Evolutionary conservation across 1,140 invertebrate genomes (phyloP).

Genomic region (Anagrus nilaparvatae): DNA sequence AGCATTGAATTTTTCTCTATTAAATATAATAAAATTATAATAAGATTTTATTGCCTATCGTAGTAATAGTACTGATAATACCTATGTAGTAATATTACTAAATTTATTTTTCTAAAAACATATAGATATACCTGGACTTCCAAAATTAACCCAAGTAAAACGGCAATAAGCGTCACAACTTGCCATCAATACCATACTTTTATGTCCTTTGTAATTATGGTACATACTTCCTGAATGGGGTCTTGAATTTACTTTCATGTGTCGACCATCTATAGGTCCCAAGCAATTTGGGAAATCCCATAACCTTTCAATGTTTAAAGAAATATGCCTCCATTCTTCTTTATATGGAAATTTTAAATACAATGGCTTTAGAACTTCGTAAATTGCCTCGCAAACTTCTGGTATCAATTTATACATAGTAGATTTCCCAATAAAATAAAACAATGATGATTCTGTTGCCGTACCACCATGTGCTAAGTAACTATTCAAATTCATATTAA

Average conservation of each 20-base stretch:
- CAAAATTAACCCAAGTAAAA: constrained; percentile 31
- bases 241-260: constrained; percentile 28
- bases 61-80: no score
- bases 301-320: constrained; percentile 19
- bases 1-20: no score
- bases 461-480: not conserved
- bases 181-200: constrained; percentile 36
- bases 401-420: not conserved
- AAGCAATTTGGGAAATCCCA: constrained; percentile 38
- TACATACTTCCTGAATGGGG: constrained; percentile 27
- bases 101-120: no score
- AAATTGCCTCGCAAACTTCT: constrained; percentile 1
- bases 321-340: constrained; percentile 23
- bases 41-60: no score
- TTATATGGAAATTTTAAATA: constrained; percentile 13
- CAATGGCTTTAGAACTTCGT: constrained; percentile 11
- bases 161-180: constrained; percentile 34
- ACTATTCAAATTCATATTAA: not conserved
- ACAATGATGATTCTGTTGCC: not conserved
- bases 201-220: constrained; percentile 26
- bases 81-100: no score
- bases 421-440: constrained; percentile 9
- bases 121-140: no score
- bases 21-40: no score
- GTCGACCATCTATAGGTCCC: constrained; percentile 40